phyloP scores from a whole-genome alignment of 2,113 vertebrate species.

The Eolophus roseicapilla region DNA sequence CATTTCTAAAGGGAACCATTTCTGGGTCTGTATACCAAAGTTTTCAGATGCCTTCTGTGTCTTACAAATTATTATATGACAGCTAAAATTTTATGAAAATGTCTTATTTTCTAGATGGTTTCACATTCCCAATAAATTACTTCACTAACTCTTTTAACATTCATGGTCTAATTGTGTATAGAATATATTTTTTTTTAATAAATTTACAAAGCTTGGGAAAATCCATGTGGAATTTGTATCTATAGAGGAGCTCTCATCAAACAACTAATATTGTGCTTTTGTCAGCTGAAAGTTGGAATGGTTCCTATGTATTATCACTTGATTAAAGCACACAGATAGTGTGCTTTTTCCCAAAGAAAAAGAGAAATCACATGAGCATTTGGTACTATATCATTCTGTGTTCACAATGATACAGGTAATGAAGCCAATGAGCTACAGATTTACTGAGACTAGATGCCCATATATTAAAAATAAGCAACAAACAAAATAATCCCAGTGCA shows the following conservation, averaged over 20 bases:
- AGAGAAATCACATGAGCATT: neutral
- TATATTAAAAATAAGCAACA: neutral
- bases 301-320: slow-evolving; percentile 31
- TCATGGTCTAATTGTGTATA: neutral
- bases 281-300: neutral
- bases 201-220: slow-evolving; percentile 39
- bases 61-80: neutral
- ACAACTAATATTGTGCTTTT: slow-evolving; percentile 10
- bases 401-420: neutral
- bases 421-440: slow-evolving; percentile 4
- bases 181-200: slow-evolving; percentile 33
- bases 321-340: slow-evolving; percentile 28
- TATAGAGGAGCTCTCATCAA: slow-evolving; percentile 5
- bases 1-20: neutral
- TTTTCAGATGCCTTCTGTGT: neutral
- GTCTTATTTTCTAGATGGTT: neutral
- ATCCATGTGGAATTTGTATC: slow-evolving; percentile 37
- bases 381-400: neutral
- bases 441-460: neutral
- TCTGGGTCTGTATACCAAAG: neutral
- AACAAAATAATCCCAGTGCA: neutral
- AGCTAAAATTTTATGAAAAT: neutral
- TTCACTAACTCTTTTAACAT: neutral
- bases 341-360: slow-evolving; percentile 13
- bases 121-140: neutral